These are phyloP conservation scores for Scalopus aquaticus DNA, from an alignment of 2,113 vertebrate genomes.

Conservation along the genomic window DNA sequence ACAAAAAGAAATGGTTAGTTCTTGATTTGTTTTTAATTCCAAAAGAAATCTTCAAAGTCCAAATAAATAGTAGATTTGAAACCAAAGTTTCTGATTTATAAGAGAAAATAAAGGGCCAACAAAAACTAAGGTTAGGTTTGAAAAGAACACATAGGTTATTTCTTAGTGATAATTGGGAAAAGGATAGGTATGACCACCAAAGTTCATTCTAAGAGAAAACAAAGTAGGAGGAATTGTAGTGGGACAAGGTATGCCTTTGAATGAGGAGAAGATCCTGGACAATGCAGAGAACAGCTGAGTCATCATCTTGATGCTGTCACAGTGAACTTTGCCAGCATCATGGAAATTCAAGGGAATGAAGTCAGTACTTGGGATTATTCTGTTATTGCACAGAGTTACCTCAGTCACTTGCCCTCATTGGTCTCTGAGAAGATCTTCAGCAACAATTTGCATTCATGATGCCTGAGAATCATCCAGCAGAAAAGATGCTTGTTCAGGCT, in stretches of 20 bases:
- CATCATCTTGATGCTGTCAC: not conserved
- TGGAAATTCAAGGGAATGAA: not conserved
- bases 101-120: not conserved
- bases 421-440: not conserved
- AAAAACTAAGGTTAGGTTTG: not conserved
- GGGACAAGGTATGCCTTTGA: not conserved
- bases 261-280: not conserved
- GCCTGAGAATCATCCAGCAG: not conserved
- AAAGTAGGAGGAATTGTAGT: not conserved
- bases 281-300: not conserved
- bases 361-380: not conserved
- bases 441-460: not conserved
- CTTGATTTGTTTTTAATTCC: not conserved
- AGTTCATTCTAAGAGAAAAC: not conserved
- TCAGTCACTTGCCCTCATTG: not conserved
- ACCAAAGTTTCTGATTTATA: constrained; percentile 7
- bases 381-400: not conserved
- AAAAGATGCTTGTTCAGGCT: not conserved
- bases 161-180: not conserved
- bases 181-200: not conserved
- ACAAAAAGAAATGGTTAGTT: not conserved
- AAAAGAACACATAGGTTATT: not conserved
- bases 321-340: not conserved
- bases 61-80: not conserved
- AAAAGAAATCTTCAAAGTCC: not conserved